Evolutionary conservation across 2,797 vertebrate genomes (phyloP), one percentile per base, ranked within the genome.

Genomic region (Spinibarbus caldwelli): DNA sequence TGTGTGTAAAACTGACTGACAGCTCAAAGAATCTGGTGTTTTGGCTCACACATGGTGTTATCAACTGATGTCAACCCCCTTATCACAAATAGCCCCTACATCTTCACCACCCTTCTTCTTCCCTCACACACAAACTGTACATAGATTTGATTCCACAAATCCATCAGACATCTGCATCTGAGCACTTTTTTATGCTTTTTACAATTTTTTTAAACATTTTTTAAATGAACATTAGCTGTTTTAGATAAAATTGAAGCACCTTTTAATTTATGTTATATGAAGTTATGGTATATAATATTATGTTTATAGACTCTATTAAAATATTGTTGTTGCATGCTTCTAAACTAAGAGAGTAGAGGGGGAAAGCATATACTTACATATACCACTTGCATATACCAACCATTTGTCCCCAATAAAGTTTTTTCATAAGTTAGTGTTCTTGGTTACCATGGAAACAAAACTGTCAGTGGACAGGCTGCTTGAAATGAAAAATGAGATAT

Each of bases 61-160:
- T 87, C 81, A 84, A n/a, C 45, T 57, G 66, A 83, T 84, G 86
- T 87, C 86, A 87, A 75, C 49, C 59, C 36, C 19, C 82, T 85
- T 85, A 81, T 87, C 82, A 17, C 71, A 2, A 80, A 57, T 45
- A 84, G 26, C 43, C 43, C 29, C 43, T 31, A 68, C 62, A 87
- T 68, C 68, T 73, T 66, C 31, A 84, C 77, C 23, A 43, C 6
- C 3, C 29, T 36, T 47, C 41, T 47, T 19, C 26, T 21, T 75
- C 54, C 57, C 72, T 54, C 11, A 36, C 67, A 72, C 64, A 85
- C 52, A 87, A 23, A 76, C 41, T 10, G 41, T 41, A 43, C 45
- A 86, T 6, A 83, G 9, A 82, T 83, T 68, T 15, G 5, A 38
- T 52, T 77, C 17, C 36, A n/a, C 7, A 70, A 70, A 57, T 84